Base-by-base conservation (phyloP, 2,888 invertebrate species). In the Myopa tessellatipennis region DNA sequence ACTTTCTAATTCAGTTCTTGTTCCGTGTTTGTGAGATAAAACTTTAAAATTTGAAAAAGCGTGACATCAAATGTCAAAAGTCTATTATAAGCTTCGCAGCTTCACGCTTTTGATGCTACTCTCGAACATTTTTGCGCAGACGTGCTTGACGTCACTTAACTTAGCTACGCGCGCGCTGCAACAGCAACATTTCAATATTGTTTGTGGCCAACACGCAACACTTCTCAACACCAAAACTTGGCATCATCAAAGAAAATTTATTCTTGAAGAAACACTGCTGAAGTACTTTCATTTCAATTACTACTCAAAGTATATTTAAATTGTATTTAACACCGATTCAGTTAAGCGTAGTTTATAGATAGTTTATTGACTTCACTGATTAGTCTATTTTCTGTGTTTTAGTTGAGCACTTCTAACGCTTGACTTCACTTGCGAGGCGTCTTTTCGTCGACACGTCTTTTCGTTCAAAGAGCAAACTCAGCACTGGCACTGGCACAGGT, bases 401-500 rank as follows among this genome's bases (percentile, higher is more conserved):
- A n/a, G 18, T 50, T 50, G 8, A 10, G 8, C 50, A 26, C 14
- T 70, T 36, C 2, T 55, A 18, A n/a, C 67, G 38, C 55, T 70
- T 52, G 7, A 38, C 34, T 50, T 74, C 74, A 52, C 52, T 65
- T 10, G n/a, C 26, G 16, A 10, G n/a, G 72, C 72, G 69, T 77
- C 71, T 81, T 16, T 81, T 82, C 82, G 83, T 81, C 81, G 80
- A 81, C 71, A 84, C 86, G 86, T 85, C 87, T 83, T 84, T 82
- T 84, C 82, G 82, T 82, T 82, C 81, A 79, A 82, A 84, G 85
- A 85, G 86, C 83, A 79, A 83, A 83, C 82, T 79, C 82, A 81
- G 83, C 80, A 85, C 85, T 85, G 82, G 80, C 76, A 18, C 63
- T n/a, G 74, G 65, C 79, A 79, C 81, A 80, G 76, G 78, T 82